Conservation (phyloP, 1,140 invertebrate species). For the Drosophila kurseongensis region DNA sequence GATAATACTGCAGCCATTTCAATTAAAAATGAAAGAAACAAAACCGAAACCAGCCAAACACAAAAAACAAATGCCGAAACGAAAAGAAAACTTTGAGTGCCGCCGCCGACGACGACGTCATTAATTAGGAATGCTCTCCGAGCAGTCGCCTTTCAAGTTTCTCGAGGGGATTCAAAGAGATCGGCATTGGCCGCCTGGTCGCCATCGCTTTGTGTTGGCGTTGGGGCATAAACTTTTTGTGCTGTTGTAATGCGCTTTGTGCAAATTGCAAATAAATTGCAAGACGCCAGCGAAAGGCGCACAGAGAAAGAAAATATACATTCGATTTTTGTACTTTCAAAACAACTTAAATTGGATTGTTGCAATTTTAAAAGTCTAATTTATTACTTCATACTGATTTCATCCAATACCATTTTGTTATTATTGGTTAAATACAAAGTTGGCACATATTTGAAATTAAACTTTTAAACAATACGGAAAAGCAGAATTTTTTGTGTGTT, state of each 20-base stretch:
- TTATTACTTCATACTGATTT: too few species aligned
- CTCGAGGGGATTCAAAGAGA: slow-evolving; percentile 47
- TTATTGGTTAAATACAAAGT: too few species aligned
- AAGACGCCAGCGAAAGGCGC: slow-evolving; percentile 57
- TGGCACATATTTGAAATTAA: too few species aligned
- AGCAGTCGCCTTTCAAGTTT: slow-evolving; percentile 72
- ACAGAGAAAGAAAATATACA: slow-evolving; percentile 1
- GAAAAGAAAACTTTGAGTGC: slow-evolving; percentile 44
- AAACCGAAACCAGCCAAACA: slow-evolving; percentile 27
- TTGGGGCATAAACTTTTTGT: slow-evolving; percentile 74
- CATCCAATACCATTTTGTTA: too few species aligned
- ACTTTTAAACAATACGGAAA: too few species aligned
- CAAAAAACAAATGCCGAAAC: slow-evolving; percentile 28
- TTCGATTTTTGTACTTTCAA: not conserved
- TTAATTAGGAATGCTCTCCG: slow-evolving; percentile 78
- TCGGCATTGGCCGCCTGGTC: slow-evolving; percentile 57
- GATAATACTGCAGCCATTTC: slow-evolving; percentile 58
- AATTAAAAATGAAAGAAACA: slow-evolving; percentile 63
- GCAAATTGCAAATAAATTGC: slow-evolving; percentile 82
- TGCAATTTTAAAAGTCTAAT: too few species aligned
- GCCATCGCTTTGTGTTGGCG: slow-evolving; percentile 75
- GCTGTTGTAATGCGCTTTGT: slow-evolving; percentile 69
- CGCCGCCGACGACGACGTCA: slow-evolving; percentile 57
- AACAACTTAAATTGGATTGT: too few species aligned
- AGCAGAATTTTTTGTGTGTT: too few species aligned